Evolutionary conservation across 2,888 invertebrate species (phyloP), one percentile per base, ranked within the genome.

Genomic region (Dynastes hyllus): DNA sequence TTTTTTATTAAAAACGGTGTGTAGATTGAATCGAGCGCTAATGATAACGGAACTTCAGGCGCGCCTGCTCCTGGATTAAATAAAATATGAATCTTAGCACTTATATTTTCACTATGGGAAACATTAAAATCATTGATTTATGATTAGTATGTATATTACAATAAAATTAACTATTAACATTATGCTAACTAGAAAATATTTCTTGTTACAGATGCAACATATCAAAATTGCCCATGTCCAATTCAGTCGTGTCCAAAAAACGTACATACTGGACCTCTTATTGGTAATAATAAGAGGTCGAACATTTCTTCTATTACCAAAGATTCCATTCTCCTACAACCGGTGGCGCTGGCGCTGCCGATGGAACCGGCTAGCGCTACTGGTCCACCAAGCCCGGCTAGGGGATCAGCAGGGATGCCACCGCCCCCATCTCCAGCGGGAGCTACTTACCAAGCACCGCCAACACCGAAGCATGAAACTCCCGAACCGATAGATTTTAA

Each of bases 221-320:
- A 93, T 88, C 92, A 92, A 87, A 92, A 92, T 90, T 96, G 96
- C 90, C 95, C 96, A 87, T 96, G 96, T 92, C 95, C 96, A 91
- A 93, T 96, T 92, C 95, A 95, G 92, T 94, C 96, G 93, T 96
- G 96, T 96, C 95, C 96, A 96, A 96, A 96, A 97, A 97, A 97
- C 96, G 96, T 95, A 94, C 95, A 93, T 96, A 96, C 96, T 96
- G 96, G 96, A 94, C 96, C 96, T 95, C 96, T 95, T 96, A 96
- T 95, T 96, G 96, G 96, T 95, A 95, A 95, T 94, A 94, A 94
- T 94, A 96, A 95, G 93, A 91, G 89, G 89, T 89, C 89, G 86
- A 87, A 87, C 84, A 87, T 88, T 82, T 84, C 87, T 80, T 84
- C 85, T 80, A 87, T 88, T 81, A 87, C 88, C 83, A 89, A 89